Evolutionary conservation across 2,888 invertebrate genomes (phyloP), one percentile per base, ranked within the genome.

Genomic region (Thera obeliscata): DNA sequence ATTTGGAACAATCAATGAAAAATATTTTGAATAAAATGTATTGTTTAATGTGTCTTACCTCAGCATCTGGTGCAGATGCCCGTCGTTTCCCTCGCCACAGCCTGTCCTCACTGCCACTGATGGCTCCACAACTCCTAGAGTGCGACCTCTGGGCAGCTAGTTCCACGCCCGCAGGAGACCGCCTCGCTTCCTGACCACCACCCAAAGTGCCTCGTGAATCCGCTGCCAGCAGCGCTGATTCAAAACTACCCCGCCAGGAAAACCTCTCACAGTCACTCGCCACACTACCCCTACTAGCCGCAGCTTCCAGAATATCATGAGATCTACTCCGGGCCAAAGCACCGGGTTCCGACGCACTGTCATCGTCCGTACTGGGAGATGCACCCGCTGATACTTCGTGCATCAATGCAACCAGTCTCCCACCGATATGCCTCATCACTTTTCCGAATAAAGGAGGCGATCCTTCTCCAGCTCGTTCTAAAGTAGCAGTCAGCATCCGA

Each of bases 241-340:
- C 98, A 88, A 98, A 98, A 90, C 98, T 98, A 76, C 98, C 98
- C 71, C 98, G 95, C 98, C 98, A 98, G 81, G 97, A 97, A 89
- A 98, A 98, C 74, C 98, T 94, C 86, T 98, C 98, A 93, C 97
- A 96, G 83, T 97, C 97, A 93, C 97, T 97, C 63, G 96, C 96
- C 82, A 97, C 97, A 80, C 96, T 95, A 54, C 91, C 93, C 74
- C 93, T 87, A 81, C 93, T 93, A 35, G 93, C 91, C 11, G 94
- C 91, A 80, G 95, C 95, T 75, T 96, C 95, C 55, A 97, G 88
- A 41, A 97, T 94, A 85, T 98, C 98, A 85, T 97, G 97, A 61
- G 97, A 97, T 83, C 96, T 95, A 81, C 97, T 97, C 61, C 98
- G 94, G 0, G 97, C 96, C 60, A 97, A 89, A 61, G 95, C 94